Base-by-base conservation (phyloP, 2,797 vertebrate species). In the Lophura swinhoii region DNA sequence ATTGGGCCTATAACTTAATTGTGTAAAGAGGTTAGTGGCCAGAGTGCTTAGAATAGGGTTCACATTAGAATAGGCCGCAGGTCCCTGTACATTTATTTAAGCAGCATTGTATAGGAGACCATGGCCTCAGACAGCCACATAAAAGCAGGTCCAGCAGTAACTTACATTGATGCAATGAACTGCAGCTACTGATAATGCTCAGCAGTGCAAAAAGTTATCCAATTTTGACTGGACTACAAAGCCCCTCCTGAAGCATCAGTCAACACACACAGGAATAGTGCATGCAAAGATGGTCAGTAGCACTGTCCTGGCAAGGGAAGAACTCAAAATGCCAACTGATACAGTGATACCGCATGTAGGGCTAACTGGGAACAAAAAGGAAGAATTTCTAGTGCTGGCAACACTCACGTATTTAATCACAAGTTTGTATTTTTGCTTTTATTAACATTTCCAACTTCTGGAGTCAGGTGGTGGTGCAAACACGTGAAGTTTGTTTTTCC, bases 181-280 rank as follows among this genome's bases (percentile, higher is more conserved):
- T 37, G 37, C 70, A 87, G 66, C 72, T 51, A 69, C 62, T 49
- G 78, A 58, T 53, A 68, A 69, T 1, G 5, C 53, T 62, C 62
- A 91, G 7, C 49, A 55, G 11, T 0, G 16, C 26, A 86, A 62
- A 51, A 75, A 87, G 69, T 55, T 23, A 72, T 15, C 70, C 14
- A 35, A 35, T 96, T 94, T 16, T 85, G 68, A 80, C 60, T 26
- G 11, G 87, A 77, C 60, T 49, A 58, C 58, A 80, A 71, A 88
- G 60, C 20, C 39, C 5, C 39, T 82, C 0, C 0, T 9, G 56
- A 69, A 76, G 76, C 35, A 26, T 71, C 43, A 33, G 74, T 55
- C 82, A 92, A 78, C 72, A 46, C 33, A 31, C 5, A 24, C 18
- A 63, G 81, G 60, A 74, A 26, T 12, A 91, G 37, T 29, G 59